Conservation (phyloP, 2,113 vertebrate species). For the Pituophis catenifer region DNA sequence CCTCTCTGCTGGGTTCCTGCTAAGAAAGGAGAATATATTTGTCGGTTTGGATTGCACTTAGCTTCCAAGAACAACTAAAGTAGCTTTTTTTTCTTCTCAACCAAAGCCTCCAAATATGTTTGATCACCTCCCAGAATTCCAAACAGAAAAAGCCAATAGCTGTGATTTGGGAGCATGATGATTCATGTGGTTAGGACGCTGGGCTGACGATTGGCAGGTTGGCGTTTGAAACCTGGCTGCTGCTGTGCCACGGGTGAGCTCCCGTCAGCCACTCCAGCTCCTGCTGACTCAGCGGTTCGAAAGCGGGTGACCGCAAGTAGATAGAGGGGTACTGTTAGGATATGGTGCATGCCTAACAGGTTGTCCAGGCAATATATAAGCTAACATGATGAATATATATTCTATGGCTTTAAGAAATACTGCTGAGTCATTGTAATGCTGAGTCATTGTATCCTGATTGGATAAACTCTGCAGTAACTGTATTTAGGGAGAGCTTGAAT, state of each 20-base stretch:
- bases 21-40: neutral
- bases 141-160: neutral
- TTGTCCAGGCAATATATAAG: too few relatives aligned
- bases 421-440: too few relatives aligned
- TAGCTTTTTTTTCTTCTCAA: neutral
- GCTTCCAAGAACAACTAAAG: neutral
- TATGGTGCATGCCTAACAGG: too few relatives aligned
- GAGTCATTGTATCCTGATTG: too few relatives aligned
- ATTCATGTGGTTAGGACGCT: neutral
- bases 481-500: too few relatives aligned
- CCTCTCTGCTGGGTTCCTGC: neutral
- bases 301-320: neutral
- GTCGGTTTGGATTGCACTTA: neutral
- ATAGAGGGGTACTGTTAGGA: too few relatives aligned
- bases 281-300: neutral
- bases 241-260: neutral
- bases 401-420: too few relatives aligned
- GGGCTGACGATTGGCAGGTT: neutral
- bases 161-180: neutral
- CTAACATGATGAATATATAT: too few relatives aligned
- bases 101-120: neutral
- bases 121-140: neutral
- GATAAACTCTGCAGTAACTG: too few relatives aligned
- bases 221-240: neutral
- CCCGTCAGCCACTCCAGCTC: neutral